Base-by-base conservation (phyloP, 2,797 vertebrate genomes). In the Melanotaenia parkinsoni region DNA sequence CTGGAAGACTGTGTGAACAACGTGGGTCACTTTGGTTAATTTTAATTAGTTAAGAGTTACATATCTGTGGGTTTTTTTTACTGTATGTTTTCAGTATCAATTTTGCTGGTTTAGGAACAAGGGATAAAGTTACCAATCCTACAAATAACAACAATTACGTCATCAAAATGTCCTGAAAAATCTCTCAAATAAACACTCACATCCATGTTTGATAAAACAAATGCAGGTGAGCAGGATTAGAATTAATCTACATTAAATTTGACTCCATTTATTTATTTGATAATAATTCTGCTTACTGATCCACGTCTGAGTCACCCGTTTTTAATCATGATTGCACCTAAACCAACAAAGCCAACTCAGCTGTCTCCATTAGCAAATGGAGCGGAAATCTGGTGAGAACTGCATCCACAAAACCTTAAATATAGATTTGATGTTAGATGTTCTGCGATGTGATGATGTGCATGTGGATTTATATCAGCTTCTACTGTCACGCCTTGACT, bases 1-100 rank as follows among this genome's bases (percentile, higher is more conserved):
- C 81, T 0, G 97, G 97, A 32, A 71, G 57, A 40, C 65, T 92
- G 63, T 99, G 97, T n/a, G 89, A 95, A 76, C 91, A 90, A 26
- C 93, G 97, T 99, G 85, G 86, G 97, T 83, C 3, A 13, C 58
- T 3, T 67, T 30, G 16, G 3, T 43, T 50, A 14, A 35, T 0
- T 1, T 47, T 37, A 7, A 14, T 12, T 16, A 16, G 5, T 11
- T 47, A 13, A 16, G 9, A 33, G 6, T 26, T 24, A 13, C 10
- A 51, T 24, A 24, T 53, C 24, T 26, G 22, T 54, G 5, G 51
- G 10, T 26, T n/a, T 50, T n/a, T 22, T 50, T 50, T 32, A 32
- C 32, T 32, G 32, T 32, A 22, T 12, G 11, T 54, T 28, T 22
- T 12, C 24, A 26, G 24, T 54, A 9, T 54, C 24, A 51, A 1